Evolutionary conservation across 2,797 vertebrate species (phyloP), one percentile per base, ranked within the genome.

Genomic region (Intellagama lesueurii): DNA sequence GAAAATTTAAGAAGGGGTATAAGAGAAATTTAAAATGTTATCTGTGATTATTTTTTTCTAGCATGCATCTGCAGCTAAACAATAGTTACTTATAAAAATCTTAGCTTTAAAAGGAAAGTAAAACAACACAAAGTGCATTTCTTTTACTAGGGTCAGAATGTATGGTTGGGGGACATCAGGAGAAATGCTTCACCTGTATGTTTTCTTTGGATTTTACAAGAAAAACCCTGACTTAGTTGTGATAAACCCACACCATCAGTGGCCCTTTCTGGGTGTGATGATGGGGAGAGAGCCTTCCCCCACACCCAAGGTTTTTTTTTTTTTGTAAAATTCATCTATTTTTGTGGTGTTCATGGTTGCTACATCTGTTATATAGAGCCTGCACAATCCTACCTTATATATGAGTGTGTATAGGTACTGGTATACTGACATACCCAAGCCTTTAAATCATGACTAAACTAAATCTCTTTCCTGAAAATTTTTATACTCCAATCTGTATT

Each of bases 1-100:
- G 66, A 85, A 87, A 5, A 90, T 91, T 88, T 82, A n/a, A 77
- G 77, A 85, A 28, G 40, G 70, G 83, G 52, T 52, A 70, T 70
- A 56, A 6, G 19, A 52, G 60, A 69, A 78, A 84, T 78, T 68
- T 76, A 66, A 83, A 76, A 66, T 22, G n/a, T 52, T 72, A 11
- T n/a, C 16, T 28, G 16, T 2, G 5, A 24, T 26, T 68, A 30
- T 70, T 32, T 3, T 40, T 17, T n/a, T 1, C 19, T 56, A 14
- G 30, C 72, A 28, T 26, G 56, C 24, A 35, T 75, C 19, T 56
- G 49, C 11, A 49, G 56, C 11, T 17, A 83, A 6, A 14, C 52
- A 56, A 60, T 60, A 30, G 35, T 44, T 14, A 28, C 7, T 52
- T 79, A 52, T 82, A 40, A 40, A 83, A 44, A 83, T 5, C 26